These are phyloP conservation scores for Leucoptera coffeella DNA, from an alignment of 2,888 invertebrate genomes.

Conservation along the genomic window DNA sequence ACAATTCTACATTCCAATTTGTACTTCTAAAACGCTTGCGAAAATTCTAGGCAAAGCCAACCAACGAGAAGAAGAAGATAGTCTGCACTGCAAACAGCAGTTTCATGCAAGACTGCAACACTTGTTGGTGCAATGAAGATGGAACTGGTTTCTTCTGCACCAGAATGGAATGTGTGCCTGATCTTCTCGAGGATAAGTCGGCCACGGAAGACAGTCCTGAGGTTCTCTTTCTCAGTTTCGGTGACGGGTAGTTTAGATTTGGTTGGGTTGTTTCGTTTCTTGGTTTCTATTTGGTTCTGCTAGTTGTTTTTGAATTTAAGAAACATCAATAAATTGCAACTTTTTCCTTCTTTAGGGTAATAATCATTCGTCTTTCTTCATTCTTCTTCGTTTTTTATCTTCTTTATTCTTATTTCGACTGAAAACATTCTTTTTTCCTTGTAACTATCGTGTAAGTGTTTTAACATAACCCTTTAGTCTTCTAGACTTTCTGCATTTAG, in stretches of 20 bases:
- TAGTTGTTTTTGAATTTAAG: not conserved
- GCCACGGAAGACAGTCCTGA: constrained; percentile 15
- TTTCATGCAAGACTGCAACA: constrained; percentile 44
- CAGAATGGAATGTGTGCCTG: constrained; percentile 26
- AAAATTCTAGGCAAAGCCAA: too few species aligned
- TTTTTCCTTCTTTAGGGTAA: too few species aligned
- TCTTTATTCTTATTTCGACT: too few species aligned
- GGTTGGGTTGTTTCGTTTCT: constrained; percentile 1
- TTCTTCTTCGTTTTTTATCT: too few species aligned
- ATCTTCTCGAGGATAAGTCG: constrained; percentile 15
- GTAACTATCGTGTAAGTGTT: too few species aligned
- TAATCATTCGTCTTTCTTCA: too few species aligned
- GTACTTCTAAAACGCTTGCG: too few species aligned
- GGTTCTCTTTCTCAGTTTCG: constrained; percentile 10
- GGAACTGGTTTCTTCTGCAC: constrained; percentile 46
- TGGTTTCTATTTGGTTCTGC: not conserved
- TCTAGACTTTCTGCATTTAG: too few species aligned
- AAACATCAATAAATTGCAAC: too few species aligned
- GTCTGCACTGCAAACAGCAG: constrained; percentile 34
- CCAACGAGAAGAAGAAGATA: constrained; percentile 15
- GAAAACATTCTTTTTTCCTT: too few species aligned
- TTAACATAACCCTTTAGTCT: too few species aligned
- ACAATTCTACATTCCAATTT: too few species aligned
- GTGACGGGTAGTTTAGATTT: constrained; percentile 1
- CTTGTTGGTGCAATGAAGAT: constrained; percentile 43